Evolutionary conservation across 2,888 invertebrate species (phyloP).

Genomic region (Pantelozetes paolii): DNA sequence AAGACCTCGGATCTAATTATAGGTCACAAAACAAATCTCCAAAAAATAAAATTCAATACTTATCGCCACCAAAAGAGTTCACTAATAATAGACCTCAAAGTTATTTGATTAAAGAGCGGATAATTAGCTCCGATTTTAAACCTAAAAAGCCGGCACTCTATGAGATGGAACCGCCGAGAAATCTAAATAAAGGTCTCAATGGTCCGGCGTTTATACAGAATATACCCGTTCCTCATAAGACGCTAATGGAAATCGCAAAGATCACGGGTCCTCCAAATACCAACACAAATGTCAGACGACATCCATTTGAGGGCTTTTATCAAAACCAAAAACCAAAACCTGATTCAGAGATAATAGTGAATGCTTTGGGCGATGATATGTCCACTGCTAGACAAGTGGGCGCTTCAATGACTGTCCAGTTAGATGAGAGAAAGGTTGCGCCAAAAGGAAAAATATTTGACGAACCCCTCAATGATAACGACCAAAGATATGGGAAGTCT

Average conservation of each 20-base stretch:
- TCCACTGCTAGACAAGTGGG: conserved; percentile 10
- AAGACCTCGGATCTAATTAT: neutral
- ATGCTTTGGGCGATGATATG: conserved; percentile 7
- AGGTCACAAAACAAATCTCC: neutral
- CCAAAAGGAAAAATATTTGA: conserved; percentile 20
- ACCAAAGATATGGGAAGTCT: neutral
- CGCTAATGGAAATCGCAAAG: conserved; percentile 6
- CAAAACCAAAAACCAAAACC: conserved; percentile 2
- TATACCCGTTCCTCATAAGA: neutral
- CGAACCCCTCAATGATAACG: neutral
- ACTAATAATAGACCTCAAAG: neutral
- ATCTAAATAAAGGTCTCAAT: neutral
- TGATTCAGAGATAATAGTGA: neutral
- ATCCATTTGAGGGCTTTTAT: conserved; percentile 18
- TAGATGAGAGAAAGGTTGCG: neutral
- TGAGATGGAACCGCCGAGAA: conserved; percentile 18
- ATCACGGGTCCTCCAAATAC: neutral
- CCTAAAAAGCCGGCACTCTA: conserved; percentile 26
- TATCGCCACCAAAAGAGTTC: neutral
- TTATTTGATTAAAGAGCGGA: neutral
- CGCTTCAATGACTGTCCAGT: conserved; percentile 18
- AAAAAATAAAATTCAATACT: neutral
- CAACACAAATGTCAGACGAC: neutral
- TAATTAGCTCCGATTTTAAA: neutral
- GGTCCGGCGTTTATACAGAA: conserved; percentile 12